Conservation (phyloP, 2,113 vertebrate species). For the Phalacrocorax aristotelis region DNA sequence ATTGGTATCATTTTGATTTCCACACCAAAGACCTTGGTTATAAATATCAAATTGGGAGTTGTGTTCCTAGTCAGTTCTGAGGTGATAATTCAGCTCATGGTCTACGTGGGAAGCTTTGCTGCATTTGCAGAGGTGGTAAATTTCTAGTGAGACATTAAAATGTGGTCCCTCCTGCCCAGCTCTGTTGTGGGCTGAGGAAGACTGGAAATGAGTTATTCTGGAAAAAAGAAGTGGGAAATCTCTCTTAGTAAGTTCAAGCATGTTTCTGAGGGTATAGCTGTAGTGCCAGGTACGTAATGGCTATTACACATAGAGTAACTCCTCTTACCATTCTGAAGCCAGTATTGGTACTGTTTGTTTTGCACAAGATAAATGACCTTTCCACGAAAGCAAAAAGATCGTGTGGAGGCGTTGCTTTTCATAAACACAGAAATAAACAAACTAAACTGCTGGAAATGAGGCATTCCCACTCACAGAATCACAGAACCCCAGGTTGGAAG, state of each 20-base stretch:
- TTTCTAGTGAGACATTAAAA: not conserved
- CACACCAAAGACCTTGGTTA: not conserved
- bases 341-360: not conserved
- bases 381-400: not conserved
- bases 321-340: not conserved
- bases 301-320: not conserved
- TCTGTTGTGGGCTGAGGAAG: not conserved
- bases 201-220: not conserved
- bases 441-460: not conserved
- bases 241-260: not conserved
- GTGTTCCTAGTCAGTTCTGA: not conserved
- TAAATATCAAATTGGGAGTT: not conserved
- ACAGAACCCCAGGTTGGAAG: too few species aligned
- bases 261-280: not conserved
- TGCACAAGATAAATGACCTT: not conserved
- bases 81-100: not conserved
- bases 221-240: not conserved
- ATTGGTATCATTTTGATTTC: not conserved
- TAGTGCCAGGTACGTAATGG: not conserved
- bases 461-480: not conserved
- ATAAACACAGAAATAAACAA: not conserved
- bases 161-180: not conserved
- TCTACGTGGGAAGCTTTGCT: constrained; percentile 16
- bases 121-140: constrained; percentile 19
- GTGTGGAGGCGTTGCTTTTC: not conserved